Conservation (phyloP, 2,113 vertebrate genomes). For the Gnathonemus echidnorhynchus region DNA sequence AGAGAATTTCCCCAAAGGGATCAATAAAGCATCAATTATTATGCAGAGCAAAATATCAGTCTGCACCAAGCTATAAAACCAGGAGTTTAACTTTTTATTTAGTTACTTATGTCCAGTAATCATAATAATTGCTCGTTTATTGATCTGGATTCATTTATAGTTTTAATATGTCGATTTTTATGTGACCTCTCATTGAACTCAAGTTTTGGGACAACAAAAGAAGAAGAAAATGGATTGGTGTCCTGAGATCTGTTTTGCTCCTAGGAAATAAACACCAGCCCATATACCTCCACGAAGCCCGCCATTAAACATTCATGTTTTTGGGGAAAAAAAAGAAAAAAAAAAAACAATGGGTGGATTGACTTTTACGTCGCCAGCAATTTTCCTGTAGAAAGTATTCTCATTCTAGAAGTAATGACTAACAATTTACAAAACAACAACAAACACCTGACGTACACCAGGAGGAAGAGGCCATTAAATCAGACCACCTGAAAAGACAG, state of each 20-base stretch:
- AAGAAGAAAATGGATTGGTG: not conserved
- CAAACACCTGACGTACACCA: not conserved
- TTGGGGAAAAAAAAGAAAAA: not conserved
- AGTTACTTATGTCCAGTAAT: not conserved
- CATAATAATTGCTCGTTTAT: not conserved
- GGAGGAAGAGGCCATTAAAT: not conserved
- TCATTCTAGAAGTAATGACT: constrained; percentile 27
- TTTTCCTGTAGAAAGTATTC: constrained; percentile 16
- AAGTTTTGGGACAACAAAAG: not conserved
- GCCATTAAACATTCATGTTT: not conserved
- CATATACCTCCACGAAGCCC: not conserved
- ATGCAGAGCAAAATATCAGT: not conserved
- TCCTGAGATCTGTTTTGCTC: not conserved
- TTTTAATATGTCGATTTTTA: not conserved
- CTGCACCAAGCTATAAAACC: not conserved
- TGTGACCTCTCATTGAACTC: not conserved
- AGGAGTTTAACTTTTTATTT: not conserved
- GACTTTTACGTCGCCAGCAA: not conserved
- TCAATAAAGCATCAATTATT: too few relatives aligned
- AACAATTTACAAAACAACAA: constrained; percentile 6
- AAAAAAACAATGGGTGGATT: not conserved
- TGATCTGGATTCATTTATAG: not conserved
- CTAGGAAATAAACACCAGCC: not conserved
- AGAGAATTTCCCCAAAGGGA: too few relatives aligned
- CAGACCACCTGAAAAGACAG: not conserved